phyloP scores from a whole-genome alignment of 2,888 invertebrate genomes.

The Epinotia nisella region DNA sequence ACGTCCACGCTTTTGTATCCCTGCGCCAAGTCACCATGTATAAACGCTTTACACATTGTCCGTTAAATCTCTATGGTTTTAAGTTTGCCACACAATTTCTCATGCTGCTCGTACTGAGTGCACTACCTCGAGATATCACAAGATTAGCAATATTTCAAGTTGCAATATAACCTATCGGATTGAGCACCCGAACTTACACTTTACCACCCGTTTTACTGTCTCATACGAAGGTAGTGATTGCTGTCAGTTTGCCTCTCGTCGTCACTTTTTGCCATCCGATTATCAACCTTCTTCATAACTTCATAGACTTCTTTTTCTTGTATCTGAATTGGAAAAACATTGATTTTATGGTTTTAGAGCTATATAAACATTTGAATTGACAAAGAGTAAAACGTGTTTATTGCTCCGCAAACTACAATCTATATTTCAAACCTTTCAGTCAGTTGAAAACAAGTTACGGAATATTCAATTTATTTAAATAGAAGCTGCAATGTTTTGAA shows the following conservation, averaged over 20 bases:
- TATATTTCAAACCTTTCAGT: constrained; percentile 9
- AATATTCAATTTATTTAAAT: neutral
- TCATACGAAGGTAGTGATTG: neutral
- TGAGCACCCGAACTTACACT: neutral
- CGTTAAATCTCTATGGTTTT: too few species aligned
- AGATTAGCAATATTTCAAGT: too few species aligned
- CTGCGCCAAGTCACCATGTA: too few species aligned
- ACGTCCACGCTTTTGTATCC: too few species aligned
- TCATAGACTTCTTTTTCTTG: neutral
- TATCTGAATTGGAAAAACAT: neutral
- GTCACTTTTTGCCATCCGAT: neutral
- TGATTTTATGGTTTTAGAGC: constrained; percentile 1
- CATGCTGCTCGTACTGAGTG: too few species aligned
- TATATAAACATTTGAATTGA: constrained; percentile 6
- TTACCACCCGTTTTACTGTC: constrained; percentile 33
- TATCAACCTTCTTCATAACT: neutral
- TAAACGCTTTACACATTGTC: too few species aligned
- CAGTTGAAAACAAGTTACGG: neutral
- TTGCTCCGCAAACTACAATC: neutral
- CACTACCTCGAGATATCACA: too few species aligned
- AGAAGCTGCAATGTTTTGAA: neutral
- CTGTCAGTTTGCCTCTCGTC: neutral
- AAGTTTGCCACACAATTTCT: too few species aligned
- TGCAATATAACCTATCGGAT: too few species aligned
- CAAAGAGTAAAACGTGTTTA: constrained; percentile 10